phyloP scores from a whole-genome alignment of 2,797 vertebrate species.

The Gallinago solitaria region DNA sequence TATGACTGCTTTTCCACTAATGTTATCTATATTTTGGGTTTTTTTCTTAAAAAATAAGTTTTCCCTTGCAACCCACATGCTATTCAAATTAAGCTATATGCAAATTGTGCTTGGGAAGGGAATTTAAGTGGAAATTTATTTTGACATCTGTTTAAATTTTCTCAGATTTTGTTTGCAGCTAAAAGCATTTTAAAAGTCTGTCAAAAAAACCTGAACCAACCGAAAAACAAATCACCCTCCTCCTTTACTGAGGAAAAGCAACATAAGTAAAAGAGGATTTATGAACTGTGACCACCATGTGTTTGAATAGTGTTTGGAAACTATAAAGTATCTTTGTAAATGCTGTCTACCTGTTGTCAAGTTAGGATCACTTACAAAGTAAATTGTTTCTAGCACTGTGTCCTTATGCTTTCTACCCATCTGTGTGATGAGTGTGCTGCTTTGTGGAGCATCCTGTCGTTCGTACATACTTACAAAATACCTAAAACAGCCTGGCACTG shows the following conservation, averaged over 20 bases:
- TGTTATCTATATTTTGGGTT: not conserved
- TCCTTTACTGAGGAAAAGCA: not conserved
- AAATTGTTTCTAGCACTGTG: not conserved
- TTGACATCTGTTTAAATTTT: constrained; percentile 49
- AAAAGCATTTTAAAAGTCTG: constrained; percentile 6
- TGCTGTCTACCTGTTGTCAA: not conserved
- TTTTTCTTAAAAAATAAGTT: not conserved
- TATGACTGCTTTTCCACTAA: not conserved
- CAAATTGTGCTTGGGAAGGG: not conserved
- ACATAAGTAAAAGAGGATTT: not conserved
- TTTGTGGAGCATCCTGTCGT: not conserved
- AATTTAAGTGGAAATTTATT: constrained; percentile 43
- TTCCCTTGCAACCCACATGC: not conserved
- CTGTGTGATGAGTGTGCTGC: not conserved
- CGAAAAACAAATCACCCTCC: not conserved
- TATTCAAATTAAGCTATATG: not conserved
- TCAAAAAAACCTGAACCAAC: not conserved
- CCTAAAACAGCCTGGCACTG: not conserved
- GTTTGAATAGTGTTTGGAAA: not conserved
- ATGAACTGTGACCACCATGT: not conserved
- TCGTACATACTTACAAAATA: not conserved
- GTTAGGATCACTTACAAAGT: not conserved
- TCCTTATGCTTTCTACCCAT: not conserved
- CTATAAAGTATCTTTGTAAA: not conserved
- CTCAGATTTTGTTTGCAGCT: not conserved